phyloP scores from a whole-genome alignment of 2,797 vertebrate species.

The Girardinus metallicus region DNA sequence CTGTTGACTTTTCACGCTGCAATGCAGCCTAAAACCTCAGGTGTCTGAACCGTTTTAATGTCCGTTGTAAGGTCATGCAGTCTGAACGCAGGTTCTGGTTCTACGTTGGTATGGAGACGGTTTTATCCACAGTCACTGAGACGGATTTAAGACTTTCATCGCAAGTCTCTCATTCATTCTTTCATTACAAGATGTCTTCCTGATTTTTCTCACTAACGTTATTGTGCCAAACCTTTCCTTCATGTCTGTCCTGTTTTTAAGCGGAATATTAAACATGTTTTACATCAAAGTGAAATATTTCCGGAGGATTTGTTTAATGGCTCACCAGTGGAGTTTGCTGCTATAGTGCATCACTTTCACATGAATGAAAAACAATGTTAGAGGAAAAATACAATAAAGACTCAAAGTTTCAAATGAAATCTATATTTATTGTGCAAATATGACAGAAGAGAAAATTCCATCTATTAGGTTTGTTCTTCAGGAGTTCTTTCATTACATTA shows the following conservation, averaged over 20 bases:
- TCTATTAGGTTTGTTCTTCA: background rate
- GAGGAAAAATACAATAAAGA: background rate
- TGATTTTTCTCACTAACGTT: background rate
- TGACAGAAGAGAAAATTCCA: background rate
- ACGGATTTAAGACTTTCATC: background rate
- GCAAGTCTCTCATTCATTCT: no score
- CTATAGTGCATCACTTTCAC: background rate
- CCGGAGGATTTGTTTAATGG: background rate
- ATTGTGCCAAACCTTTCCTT: background rate
- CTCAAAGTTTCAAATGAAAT: background rate
- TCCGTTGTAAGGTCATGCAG: background rate
- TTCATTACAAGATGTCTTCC: background rate
- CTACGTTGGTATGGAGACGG: background rate
- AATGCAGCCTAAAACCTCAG: background rate
- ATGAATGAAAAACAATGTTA: background rate
- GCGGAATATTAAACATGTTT: background rate
- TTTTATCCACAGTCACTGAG: background rate
- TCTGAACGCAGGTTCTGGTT: background rate
- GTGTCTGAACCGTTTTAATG: background rate
- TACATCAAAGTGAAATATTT: background rate
- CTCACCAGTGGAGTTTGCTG: background rate
- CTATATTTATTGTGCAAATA: background rate
- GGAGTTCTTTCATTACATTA: background rate
- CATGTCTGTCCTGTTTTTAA: background rate
- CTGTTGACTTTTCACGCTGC: background rate